These are phyloP conservation scores for Acanthochromis polyacanthus DNA, from an alignment of 2,113 vertebrate genomes.

Conservation along the genomic window DNA sequence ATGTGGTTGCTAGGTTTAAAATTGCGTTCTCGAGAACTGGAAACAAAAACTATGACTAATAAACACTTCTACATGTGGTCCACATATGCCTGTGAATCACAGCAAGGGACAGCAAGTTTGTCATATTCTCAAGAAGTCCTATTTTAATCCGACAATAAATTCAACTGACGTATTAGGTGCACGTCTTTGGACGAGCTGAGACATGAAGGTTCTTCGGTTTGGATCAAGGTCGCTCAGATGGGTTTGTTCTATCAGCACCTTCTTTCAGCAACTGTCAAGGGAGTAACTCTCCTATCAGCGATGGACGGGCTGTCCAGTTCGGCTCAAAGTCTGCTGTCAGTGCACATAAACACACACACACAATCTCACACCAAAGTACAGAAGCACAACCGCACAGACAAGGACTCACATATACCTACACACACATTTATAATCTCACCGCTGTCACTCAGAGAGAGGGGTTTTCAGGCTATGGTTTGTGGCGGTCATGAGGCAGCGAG, in stretches of 20 bases:
- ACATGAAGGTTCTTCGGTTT: constrained; percentile 30
- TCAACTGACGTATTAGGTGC: not conserved
- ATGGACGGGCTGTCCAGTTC: constrained; percentile 43
- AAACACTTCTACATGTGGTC: constrained; percentile 31
- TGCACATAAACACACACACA: constrained; percentile 24
- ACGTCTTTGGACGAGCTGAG: not conserved
- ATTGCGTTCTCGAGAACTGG: constrained; percentile 16
- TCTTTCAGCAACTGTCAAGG: constrained; percentile 44
- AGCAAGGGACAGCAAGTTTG: not conserved
- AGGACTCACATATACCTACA: constrained; percentile 21
- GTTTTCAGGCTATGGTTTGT: constrained; percentile 42
- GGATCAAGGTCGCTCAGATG: constrained; percentile 50
- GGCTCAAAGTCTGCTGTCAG: constrained; percentile 44
- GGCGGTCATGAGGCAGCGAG: constrained; percentile 30
- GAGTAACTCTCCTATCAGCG: constrained; percentile 62
- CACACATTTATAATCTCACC: constrained; percentile 49
- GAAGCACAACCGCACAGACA: constrained; percentile 28
- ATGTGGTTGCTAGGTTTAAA: constrained; percentile 1
- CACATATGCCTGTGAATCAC: constrained; percentile 40
- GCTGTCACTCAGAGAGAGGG: constrained; percentile 54
- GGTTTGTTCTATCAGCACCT: constrained; percentile 46
- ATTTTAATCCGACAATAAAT: not conserved
- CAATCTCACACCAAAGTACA: constrained; percentile 11
- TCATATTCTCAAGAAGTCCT: constrained; percentile 15
- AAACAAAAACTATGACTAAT: constrained; percentile 30